Conservation (phyloP, 1,140 invertebrate genomes). For the Saccostrea glomerata region DNA sequence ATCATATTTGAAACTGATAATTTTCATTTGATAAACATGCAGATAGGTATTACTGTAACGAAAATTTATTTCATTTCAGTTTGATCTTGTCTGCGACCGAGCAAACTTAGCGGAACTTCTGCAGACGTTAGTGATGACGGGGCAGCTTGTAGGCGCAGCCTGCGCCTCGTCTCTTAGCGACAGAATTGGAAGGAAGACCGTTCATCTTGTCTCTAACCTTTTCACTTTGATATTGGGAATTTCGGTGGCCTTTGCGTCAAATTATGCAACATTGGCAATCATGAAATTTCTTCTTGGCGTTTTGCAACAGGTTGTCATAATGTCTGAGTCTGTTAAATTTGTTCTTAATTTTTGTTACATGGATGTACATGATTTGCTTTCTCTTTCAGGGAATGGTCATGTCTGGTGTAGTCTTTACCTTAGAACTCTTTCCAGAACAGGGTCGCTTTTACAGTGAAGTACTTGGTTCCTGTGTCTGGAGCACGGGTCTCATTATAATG, state of each 20-base stretch:
- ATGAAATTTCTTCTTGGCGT: slow-evolving; percentile 57
- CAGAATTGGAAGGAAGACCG: slow-evolving; percentile 62
- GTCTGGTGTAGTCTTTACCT: neutral
- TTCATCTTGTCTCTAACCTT: slow-evolving; percentile 50
- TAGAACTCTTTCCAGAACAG: slow-evolving; percentile 34
- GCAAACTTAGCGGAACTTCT: slow-evolving; percentile 60
- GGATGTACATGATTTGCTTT: neutral
- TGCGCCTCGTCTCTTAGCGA: slow-evolving; percentile 61
- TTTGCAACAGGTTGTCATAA: slow-evolving; percentile 57
- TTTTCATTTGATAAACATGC: too few relatives aligned
- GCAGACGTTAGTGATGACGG: slow-evolving; percentile 64
- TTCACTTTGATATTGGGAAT: slow-evolving; percentile 35
- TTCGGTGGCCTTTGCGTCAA: slow-evolving; percentile 51
- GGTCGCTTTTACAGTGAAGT: neutral
- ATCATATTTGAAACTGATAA: too few relatives aligned
- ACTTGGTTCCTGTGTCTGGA: neutral
- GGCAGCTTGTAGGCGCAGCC: slow-evolving; percentile 63
- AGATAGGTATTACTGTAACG: too few relatives aligned
- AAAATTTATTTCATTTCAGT: slow-evolving; percentile 53
- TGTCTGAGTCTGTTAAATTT: neutral
- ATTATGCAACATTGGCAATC: slow-evolving; percentile 46
- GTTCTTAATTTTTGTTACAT: too few relatives aligned
- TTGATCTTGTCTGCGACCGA: slow-evolving; percentile 70
- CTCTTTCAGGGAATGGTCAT: slow-evolving; percentile 29
- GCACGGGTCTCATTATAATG: slow-evolving; percentile 9